Conservation (phyloP, 2,888 invertebrate genomes). For the Bellardia bayeri region DNA sequence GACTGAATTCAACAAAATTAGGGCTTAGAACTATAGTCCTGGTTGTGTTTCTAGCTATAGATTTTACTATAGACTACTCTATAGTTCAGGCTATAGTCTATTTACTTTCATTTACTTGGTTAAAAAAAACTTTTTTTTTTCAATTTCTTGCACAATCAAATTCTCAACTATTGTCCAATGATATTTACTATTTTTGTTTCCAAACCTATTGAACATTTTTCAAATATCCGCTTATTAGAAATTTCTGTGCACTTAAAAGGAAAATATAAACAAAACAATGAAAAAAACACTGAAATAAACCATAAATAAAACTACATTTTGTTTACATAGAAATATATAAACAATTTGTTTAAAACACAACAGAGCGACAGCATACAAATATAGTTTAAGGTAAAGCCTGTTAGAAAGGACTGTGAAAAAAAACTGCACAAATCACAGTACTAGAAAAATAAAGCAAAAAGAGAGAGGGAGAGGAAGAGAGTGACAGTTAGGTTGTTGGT, state of each 20-base stretch:
- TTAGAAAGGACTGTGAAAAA: slow-evolving; percentile 16
- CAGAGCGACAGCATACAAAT: not conserved
- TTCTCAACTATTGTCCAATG: not conserved
- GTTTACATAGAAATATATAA: slow-evolving; percentile 53
- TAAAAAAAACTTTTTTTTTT: too few relatives aligned
- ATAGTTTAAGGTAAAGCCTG: slow-evolving; percentile 48
- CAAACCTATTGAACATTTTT: slow-evolving; percentile 1
- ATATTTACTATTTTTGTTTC: not conserved
- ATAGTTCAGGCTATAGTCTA: too few relatives aligned
- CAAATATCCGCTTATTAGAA: slow-evolving; percentile 36
- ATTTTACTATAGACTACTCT: too few relatives aligned
- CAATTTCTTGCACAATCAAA: not conserved
- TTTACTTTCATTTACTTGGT: too few relatives aligned
- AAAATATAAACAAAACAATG: not conserved
- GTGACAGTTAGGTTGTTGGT: not conserved
- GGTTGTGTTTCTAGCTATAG: too few relatives aligned
- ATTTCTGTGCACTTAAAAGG: not conserved
- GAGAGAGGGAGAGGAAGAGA: slow-evolving; percentile 6
- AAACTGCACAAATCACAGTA: not conserved
- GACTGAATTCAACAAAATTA: too few relatives aligned
- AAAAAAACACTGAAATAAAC: not conserved
- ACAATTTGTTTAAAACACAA: slow-evolving; percentile 48
- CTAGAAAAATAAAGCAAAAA: not conserved
- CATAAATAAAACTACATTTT: slow-evolving; percentile 53
- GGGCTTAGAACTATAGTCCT: too few relatives aligned